Evolutionary conservation across 2,113 vertebrate genomes (phyloP).

Genomic region (Callipepla squamata): DNA sequence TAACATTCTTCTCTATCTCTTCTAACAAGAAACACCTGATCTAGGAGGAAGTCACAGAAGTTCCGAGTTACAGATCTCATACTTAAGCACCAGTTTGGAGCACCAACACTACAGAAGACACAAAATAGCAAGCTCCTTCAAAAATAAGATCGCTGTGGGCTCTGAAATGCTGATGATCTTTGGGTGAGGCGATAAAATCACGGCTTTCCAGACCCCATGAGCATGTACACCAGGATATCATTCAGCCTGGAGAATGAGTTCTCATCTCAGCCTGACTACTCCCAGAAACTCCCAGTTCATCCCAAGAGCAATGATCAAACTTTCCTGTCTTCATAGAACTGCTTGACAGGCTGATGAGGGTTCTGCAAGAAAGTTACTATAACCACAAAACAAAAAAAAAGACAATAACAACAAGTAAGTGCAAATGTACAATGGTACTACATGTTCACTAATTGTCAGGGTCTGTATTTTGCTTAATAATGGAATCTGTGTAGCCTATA

Average conservation of each 20-base stretch:
- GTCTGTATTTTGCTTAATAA: neutral
- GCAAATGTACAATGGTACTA: neutral
- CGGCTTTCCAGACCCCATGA: neutral
- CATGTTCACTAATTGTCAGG: neutral
- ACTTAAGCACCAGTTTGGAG: accelerated
- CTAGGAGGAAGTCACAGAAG: neutral
- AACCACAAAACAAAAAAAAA: neutral
- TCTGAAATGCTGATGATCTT: neutral
- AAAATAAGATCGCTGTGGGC: neutral
- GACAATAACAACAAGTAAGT: too few species aligned
- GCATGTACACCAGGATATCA: neutral
- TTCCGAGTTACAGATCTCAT: neutral
- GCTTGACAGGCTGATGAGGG: neutral
- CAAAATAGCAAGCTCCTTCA: neutral
- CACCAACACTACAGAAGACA: neutral
- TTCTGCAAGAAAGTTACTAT: neutral
- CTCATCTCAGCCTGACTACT: neutral
- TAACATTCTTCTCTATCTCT: slow-evolving; percentile 13
- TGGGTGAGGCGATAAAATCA: neutral
- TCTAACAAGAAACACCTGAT: slow-evolving; percentile 53
- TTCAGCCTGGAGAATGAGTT: neutral
- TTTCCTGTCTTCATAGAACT: neutral
- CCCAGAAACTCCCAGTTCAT: neutral
- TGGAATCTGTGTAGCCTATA: neutral
- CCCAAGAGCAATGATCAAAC: neutral